These are phyloP conservation scores for Cerceris ruficornis DNA, from an alignment of 2,888 invertebrate genomes.

Conservation along the genomic window DNA sequence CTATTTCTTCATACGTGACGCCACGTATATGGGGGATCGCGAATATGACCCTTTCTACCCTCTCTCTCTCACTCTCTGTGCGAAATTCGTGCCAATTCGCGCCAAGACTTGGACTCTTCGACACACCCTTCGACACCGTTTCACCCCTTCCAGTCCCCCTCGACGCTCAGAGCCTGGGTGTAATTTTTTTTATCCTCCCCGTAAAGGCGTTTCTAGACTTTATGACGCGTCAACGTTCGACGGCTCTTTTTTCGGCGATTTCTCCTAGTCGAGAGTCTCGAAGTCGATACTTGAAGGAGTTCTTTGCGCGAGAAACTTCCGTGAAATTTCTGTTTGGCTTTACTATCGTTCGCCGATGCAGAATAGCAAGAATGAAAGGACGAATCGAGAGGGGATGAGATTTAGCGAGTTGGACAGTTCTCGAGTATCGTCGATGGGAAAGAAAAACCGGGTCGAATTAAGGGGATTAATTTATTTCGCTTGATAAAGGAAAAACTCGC, in stretches of 20 bases:
- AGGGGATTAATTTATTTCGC: slow-evolving; percentile 33
- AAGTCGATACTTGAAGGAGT: too few species aligned
- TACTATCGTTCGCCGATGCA: background rate
- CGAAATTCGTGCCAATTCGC: too few species aligned
- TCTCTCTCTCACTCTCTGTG: background rate
- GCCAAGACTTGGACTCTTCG: too few species aligned
- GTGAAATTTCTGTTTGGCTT: background rate
- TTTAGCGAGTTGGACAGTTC: background rate
- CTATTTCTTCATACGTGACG: slow-evolving; percentile 30
- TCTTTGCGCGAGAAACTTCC: too few species aligned
- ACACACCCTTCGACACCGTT: too few species aligned
- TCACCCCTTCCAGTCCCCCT: too few species aligned
- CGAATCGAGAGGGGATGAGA: background rate
- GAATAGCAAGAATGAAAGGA: background rate
- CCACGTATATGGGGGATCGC: slow-evolving; percentile 4
- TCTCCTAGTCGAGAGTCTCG: too few species aligned
- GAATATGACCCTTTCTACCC: background rate
- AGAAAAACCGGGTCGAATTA: background rate
- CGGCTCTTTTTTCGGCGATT: too few species aligned
- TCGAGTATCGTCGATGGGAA: background rate
- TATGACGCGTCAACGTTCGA: too few species aligned
- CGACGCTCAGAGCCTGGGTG: too few species aligned
- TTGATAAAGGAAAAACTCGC: slow-evolving; percentile 33
- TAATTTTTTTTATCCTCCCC: too few species aligned
- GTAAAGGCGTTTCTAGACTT: too few species aligned